A percentile compares a stretch with the other conserved stretches of the same genome.
phyloP scores from a whole-genome alignment of 2,797 vertebrate species.

The Geranospiza caerulescens region DNA sequence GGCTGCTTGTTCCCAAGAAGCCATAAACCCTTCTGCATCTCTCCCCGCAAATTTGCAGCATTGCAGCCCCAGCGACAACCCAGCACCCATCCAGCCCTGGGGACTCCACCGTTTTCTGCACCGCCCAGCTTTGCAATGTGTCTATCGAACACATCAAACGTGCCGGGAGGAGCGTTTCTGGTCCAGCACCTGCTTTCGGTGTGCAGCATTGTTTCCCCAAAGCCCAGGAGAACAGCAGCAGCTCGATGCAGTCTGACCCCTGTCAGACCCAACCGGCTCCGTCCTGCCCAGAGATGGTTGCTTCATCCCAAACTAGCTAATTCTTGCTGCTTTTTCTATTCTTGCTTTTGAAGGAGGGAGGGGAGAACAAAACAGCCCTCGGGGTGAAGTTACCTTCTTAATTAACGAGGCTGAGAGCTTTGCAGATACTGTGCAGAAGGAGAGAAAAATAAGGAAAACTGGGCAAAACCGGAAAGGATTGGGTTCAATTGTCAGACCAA shows the following conservation, averaged over 20 bases:
- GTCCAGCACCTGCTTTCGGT: background rate
- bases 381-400: conserved; percentile 54
- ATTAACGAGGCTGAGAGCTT: conserved; percentile 50
- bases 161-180: background rate
- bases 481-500: conserved; percentile 56
- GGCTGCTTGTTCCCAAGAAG: background rate
- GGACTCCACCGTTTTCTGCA: background rate
- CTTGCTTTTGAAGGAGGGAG: background rate
- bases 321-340: conserved; percentile 3
- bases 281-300: background rate
- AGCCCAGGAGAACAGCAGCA: background rate
- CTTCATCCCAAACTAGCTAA: conserved; percentile 27
- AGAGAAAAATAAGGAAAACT: conserved; percentile 20
- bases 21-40: background rate
- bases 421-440: background rate
- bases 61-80: background rate
- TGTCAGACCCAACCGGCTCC: background rate
- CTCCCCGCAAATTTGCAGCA: background rate
- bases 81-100: background rate
- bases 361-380: conserved; percentile 25
- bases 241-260: background rate
- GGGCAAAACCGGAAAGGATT: conserved; percentile 49
- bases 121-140: background rate
- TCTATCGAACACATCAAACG: fast-evolving
- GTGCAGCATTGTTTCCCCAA: background rate